These are phyloP conservation scores for Trachemys scripta DNA, from an alignment of 2,113 vertebrate genomes.

Conservation along the genomic window DNA sequence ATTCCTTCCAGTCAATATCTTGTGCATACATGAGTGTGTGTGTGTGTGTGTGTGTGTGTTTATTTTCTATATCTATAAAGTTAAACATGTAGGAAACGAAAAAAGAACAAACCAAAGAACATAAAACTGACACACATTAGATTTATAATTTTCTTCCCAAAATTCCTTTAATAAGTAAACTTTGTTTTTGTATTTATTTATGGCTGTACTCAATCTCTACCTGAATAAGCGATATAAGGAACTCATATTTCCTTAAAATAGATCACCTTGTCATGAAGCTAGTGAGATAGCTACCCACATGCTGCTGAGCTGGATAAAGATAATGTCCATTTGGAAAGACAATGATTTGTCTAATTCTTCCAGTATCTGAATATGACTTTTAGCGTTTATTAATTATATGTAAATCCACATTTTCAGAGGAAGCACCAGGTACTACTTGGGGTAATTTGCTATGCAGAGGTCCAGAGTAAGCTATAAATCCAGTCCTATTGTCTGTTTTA, in stretches of 20 bases:
- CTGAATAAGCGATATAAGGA: not conserved
- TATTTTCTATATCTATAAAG: not conserved
- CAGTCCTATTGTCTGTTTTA: not conserved
- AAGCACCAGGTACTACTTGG: not conserved
- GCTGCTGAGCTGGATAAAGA: not conserved
- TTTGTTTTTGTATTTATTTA: not conserved
- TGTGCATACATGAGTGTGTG: not conserved
- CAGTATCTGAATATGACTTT: not conserved
- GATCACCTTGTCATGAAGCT: not conserved
- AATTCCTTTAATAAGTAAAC: not conserved
- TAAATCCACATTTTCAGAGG: slow-evolving; percentile 5
- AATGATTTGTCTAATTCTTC: slow-evolving; percentile 2
- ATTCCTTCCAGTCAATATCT: not conserved
- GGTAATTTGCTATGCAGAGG: not conserved
- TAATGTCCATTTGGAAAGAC: not conserved
- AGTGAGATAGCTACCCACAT: not conserved
- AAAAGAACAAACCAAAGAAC: not conserved
- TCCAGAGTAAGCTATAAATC: slow-evolving; percentile 22
- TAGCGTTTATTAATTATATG: not conserved
- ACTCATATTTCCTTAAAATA: not conserved
- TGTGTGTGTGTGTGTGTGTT: too few relatives aligned
- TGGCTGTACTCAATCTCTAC: not conserved
- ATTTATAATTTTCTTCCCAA: not conserved
- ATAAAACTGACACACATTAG: fast-evolving
- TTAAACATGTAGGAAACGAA: not conserved